Percentiles rank a stretch among this genome's conserved stretches.
Evolutionary conservation across 2,888 invertebrate genomes (phyloP).

Genomic region (Portevinia maculata): DNA sequence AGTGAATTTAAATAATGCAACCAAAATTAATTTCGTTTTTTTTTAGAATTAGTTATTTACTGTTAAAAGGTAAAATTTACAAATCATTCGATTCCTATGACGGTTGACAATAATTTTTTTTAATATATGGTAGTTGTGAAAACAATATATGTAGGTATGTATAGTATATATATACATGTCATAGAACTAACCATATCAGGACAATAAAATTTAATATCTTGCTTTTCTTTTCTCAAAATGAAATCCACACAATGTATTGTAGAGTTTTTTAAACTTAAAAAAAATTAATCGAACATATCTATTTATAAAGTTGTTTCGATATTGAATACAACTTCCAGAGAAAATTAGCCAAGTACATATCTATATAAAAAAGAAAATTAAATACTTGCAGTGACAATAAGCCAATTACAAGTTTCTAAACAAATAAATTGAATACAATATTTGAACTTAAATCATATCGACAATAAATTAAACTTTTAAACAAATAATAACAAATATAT

Average conservation of each 20-base stretch:
- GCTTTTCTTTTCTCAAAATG: conserved; percentile 35
- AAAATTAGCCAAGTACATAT: neutral
- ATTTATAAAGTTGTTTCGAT: no score
- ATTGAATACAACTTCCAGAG: no score
- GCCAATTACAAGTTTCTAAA: neutral
- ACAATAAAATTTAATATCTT: conserved; percentile 67
- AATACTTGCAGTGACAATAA: neutral
- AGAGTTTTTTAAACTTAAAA: neutral
- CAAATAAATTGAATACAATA: no score
- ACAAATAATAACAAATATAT: no score
- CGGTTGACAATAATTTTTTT: conserved; percentile 72
- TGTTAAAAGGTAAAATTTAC: no score
- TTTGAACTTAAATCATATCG: no score
- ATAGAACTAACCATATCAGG: conserved; percentile 70
- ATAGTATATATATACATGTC: conserved; percentile 63
- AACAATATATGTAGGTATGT: conserved; percentile 1
- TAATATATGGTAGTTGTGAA: conserved; percentile 36
- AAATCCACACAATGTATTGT: neutral
- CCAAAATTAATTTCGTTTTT: conserved; percentile 10
- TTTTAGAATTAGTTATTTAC: conserved; percentile 44
- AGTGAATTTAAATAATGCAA: neutral
- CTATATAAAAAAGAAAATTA: neutral
- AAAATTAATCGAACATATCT: no score
- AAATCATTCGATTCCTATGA: conserved; percentile 65
- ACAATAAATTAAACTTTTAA: no score